Base-by-base conservation (phyloP, 2,888 invertebrate genomes). In the Mactromeris polynyma region DNA sequence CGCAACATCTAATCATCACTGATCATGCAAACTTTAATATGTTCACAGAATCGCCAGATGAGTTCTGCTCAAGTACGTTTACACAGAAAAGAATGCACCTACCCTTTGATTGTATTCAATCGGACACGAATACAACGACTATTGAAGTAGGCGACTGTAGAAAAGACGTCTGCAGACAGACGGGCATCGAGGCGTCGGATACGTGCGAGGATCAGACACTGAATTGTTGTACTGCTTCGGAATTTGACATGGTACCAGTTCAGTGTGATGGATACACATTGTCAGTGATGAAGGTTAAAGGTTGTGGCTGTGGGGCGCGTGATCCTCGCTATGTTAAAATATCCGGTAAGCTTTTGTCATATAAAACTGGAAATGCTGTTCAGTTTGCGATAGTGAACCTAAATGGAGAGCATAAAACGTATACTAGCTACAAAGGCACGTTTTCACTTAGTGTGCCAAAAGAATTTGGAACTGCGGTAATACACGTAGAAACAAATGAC, bases 131-230 rank as follows among this genome's bases (percentile, higher is more conserved):
- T 14, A 31, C 31, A 4, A 14, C 73, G 2, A 7, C 14, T 31
- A n/a, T 73, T 31, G 73, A 73, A 73, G 73, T 73, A 31, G 73
- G 73, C 26, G 31, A 73, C n/a, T 73, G 73, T 73, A n/a, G 33
- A 14, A 26, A 26, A 26, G 33, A 73, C 3, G 3, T 31, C 17
- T 73, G 73, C 73, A 2, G 31, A 7, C 26, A 17, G 4, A 31
- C 31, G 2, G 33, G 33, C 31, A 73, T 31, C n/a, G 33, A 31
- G 1, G 73, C 11, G 31, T 14, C 26, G 14, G 14, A 21, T 31
- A 26, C 73, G 31, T 73, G 73, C 31, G 33, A 14, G 33, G 73
- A 73, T 73, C 26, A 73, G 14, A 31, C 73, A 14, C 73, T 26
- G 31, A 73, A 26, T 31, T 73, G 73, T 26, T 73, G 73, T 33